Evolutionary conservation across 2,797 vertebrate genomes (phyloP).

Genomic region (Sciaenops ocellatus): DNA sequence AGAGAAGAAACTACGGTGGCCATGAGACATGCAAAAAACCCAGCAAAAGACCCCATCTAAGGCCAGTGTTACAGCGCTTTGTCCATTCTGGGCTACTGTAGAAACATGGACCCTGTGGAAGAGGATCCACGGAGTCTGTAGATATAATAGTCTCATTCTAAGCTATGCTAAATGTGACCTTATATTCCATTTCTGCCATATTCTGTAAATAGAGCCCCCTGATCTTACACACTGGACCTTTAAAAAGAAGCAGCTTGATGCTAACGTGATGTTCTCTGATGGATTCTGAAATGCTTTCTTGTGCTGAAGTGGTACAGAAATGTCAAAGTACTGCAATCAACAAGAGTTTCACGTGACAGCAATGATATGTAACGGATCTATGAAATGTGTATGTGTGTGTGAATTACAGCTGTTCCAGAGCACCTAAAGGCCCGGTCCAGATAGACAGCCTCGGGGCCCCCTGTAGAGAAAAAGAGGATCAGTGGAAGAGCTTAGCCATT

Average conservation of each 20-base stretch:
- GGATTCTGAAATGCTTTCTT: not conserved
- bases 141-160: too few relatives aligned
- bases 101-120: too few relatives aligned
- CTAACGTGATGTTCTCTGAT: not conserved
- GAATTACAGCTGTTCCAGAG: slow-evolving; percentile 16
- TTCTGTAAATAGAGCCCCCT: too few relatives aligned
- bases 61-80: too few relatives aligned
- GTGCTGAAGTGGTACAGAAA: not conserved
- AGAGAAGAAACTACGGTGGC: too few relatives aligned
- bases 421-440: slow-evolving; percentile 23
- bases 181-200: too few relatives aligned
- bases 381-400: not conserved
- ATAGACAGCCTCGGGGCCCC: slow-evolving; percentile 31
- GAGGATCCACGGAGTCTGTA: too few relatives aligned
- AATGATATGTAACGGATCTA: slow-evolving; percentile 4
- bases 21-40: too few relatives aligned
- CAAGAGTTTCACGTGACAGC: slow-evolving; percentile 4
- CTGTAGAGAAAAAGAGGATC: slow-evolving; percentile 48
- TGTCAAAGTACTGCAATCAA: not conserved
- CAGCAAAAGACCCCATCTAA: too few relatives aligned
- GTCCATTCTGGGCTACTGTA: too few relatives aligned
- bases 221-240: too few relatives aligned
- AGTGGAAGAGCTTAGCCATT: slow-evolving; percentile 58
- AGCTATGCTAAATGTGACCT: too few relatives aligned
- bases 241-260: not conserved